Evolutionary conservation across 1,140 invertebrate species (phyloP).

Genomic region (Thrips palmi): DNA sequence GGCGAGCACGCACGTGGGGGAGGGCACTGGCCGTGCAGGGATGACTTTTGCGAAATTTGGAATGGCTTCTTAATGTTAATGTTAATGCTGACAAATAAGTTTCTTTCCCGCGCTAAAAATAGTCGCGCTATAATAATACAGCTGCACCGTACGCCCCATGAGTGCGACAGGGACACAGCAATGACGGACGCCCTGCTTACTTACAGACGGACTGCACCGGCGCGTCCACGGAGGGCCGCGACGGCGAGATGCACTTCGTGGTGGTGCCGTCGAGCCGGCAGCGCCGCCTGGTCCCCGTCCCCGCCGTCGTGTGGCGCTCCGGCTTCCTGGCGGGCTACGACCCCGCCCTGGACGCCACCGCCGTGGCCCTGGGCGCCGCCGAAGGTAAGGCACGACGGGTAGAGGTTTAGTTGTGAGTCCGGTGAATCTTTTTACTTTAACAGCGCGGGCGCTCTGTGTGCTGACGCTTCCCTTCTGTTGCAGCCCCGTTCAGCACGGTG

Average conservation of each 20-base stretch:
- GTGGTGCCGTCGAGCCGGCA: constrained; percentile 57
- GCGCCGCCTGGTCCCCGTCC: constrained; percentile 57
- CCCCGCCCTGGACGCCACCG: constrained; percentile 59
- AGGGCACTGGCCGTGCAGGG: too few relatives aligned
- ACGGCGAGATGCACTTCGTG: constrained; percentile 70
- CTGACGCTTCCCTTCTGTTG: too few relatives aligned
- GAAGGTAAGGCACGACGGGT: too few relatives aligned
- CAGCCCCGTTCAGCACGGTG: constrained; percentile 59
- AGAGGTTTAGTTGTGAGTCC: not conserved
- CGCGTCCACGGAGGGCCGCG: constrained; percentile 47
- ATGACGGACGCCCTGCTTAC: too few relatives aligned
- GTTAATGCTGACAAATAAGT: too few relatives aligned
- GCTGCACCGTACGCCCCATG: too few relatives aligned
- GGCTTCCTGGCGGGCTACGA: constrained; percentile 67
- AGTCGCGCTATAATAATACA: too few relatives aligned
- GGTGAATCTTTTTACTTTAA: not conserved
- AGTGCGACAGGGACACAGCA: too few relatives aligned
- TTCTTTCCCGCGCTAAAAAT: too few relatives aligned
- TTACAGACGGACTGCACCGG: constrained; percentile 51
- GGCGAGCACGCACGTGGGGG: too few relatives aligned
- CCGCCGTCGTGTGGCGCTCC: constrained; percentile 53
- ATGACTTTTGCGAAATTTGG: too few relatives aligned
- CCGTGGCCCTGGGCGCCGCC: constrained; percentile 46
- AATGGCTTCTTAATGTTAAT: too few relatives aligned
- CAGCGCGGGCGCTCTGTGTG: not conserved